Conservation (phyloP, 2,888 invertebrate genomes). For the Rambutsinella grinnellia region DNA sequence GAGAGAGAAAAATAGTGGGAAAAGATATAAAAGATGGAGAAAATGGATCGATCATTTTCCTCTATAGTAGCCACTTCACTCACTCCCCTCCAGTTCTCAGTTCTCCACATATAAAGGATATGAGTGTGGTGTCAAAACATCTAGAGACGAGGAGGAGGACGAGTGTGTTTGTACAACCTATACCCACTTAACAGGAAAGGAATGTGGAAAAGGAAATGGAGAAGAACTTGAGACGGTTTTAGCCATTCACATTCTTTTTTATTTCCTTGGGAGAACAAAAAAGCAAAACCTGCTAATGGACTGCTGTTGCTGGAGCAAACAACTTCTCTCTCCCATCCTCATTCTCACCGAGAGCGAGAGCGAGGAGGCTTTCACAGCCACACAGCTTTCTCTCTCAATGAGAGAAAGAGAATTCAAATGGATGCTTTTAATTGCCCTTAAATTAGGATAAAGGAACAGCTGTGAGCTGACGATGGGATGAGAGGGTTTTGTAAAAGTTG, state of each 20-base stretch:
- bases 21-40: constrained; percentile 25
- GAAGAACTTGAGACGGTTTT: constrained; percentile 41
- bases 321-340: constrained; percentile 2
- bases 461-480: too few species aligned
- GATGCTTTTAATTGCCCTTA: neutral
- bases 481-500: neutral
- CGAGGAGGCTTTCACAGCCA: too few species aligned
- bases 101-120: neutral
- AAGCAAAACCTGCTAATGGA: neutral
- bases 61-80: constrained; percentile 30
- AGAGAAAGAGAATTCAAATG: constrained; percentile 1
- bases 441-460: neutral
- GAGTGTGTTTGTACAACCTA: neutral
- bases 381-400: too few species aligned
- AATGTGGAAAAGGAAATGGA: neutral
- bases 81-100: neutral
- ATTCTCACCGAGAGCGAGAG: neutral
- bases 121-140: neutral
- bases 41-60: constrained; percentile 54
- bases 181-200: neutral
- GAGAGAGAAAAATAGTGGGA: neutral
- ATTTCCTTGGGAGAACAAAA: constrained; percentile 1
- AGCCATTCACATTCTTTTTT: constrained; percentile 33
- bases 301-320: neutral
- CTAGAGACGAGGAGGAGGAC: neutral